Base-by-base conservation (phyloP, 2,888 invertebrate genomes). In the Drosophila bunnanda region DNA sequence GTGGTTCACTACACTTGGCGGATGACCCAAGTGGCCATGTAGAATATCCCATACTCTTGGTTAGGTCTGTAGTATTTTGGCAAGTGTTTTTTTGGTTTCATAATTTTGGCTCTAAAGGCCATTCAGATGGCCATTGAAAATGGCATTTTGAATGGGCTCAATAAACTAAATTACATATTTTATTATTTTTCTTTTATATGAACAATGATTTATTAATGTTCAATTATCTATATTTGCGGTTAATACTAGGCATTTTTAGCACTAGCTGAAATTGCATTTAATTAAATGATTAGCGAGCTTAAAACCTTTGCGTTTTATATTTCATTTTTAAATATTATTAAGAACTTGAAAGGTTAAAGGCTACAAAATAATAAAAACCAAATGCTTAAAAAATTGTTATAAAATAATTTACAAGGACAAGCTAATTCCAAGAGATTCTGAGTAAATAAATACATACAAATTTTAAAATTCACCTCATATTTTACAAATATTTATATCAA, bases 1-100 rank as follows among this genome's bases (percentile, higher is more conserved):
- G 71, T 69, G 78, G 69, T 70, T 22, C 69, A 60, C 44, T 64
- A 28, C 59, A 41, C 32, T 56, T 17, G 38, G 30, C 39, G 50
- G 56, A 41, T 50, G 39, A 41, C 22, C 36, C 68, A 32, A 68
- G 65, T 38, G 41, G 17, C 36, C 0, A 28, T 34, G 32, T 30
- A 12, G 20, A 36, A 36, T 44, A n/a, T 22, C 38, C 12, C 38
- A 15, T 46, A 25, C 64, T 39, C 62, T 62, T 13, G 32, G 28
- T 13, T 13, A 4, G 3, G 22, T 22, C 15, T 22, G 4, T 17
- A 15, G 15, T 53, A 36, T 32, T 57, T 44, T 57, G 13, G 12
- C 20, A n/a, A 20, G 30, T 44, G 43, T 25, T 15, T 28, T 25
- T 50, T 32, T 44, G 62, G 62, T 61, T 61, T 64, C 17, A 48